A percentile compares a stretch with the other conserved stretches of the same genome.
Conservation (phyloP, 2,888 invertebrate genomes). For the Ferrisia virgata region DNA sequence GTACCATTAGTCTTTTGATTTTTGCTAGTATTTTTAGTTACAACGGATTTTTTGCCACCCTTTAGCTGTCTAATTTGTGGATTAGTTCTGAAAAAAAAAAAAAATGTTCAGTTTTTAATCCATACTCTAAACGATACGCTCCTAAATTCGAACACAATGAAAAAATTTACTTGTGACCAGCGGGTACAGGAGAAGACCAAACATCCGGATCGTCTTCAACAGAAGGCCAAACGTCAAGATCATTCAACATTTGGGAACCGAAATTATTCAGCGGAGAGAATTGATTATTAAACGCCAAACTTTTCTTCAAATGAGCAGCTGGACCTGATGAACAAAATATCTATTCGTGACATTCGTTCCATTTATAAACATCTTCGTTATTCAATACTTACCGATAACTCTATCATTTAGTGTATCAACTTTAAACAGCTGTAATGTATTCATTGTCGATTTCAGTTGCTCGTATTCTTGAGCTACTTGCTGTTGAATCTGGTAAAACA, state of each 20-base stretch:
- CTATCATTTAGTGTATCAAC: slow-evolving; percentile 60
- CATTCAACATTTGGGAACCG: slow-evolving; percentile 50
- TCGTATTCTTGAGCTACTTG: slow-evolving; percentile 87
- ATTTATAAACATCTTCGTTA: background rate
- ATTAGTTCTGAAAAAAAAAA: slow-evolving; percentile 33
- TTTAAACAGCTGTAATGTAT: slow-evolving; percentile 73
- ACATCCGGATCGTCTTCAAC: slow-evolving; percentile 70
- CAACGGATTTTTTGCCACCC: slow-evolving; percentile 46
- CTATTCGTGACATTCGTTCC: background rate
- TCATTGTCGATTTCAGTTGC: slow-evolving; percentile 78
- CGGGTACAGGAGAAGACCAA: slow-evolving; percentile 82
- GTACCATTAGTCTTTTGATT: slow-evolving; percentile 46
- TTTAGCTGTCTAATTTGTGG: slow-evolving; percentile 45
- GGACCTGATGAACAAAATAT: slow-evolving; percentile 2
- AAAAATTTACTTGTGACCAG: slow-evolving; percentile 63
- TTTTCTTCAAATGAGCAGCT: slow-evolving; percentile 11
- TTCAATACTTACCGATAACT: slow-evolving; percentile 34
- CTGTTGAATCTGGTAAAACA: slow-evolving; percentile 69
- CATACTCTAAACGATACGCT: background rate
- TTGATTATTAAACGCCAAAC: slow-evolving; percentile 32
- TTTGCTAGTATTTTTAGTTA: slow-evolving; percentile 45
- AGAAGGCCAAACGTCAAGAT: slow-evolving; percentile 60
- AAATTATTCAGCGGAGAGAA: slow-evolving; percentile 34
- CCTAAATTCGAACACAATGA: background rate
- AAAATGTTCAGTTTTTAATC: background rate